Conservation (phyloP, 2,113 vertebrate species). For the Peromyscus polionotus region DNA sequence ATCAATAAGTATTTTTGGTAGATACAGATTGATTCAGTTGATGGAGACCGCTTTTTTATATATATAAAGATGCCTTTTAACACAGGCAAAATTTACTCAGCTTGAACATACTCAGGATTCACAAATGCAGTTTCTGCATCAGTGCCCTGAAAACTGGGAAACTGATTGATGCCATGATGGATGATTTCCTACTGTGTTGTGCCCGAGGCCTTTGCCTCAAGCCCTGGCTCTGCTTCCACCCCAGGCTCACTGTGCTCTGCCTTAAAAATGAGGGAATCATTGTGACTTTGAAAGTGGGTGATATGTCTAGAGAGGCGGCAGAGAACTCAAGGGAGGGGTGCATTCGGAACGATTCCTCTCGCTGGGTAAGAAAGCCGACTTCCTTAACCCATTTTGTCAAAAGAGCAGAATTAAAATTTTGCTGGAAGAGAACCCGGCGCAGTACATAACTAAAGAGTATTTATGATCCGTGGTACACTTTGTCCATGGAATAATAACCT, state of each 20-base stretch:
- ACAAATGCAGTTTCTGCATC: background rate
- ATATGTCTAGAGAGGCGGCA: background rate
- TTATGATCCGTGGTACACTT: constrained; percentile 24
- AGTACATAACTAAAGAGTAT: constrained; percentile 5
- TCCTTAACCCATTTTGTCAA: constrained; percentile 15
- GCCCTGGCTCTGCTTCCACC: background rate
- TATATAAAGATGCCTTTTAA: constrained; percentile 12
- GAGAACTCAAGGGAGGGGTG: background rate
- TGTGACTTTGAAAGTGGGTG: background rate
- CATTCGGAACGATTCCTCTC: background rate
- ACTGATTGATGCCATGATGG: background rate
- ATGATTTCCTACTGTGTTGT: background rate
- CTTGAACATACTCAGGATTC: constrained; percentile 13
- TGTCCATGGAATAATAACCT: constrained; percentile 31
- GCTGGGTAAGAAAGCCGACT: constrained; percentile 3
- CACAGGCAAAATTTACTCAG: background rate
- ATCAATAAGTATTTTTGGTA: background rate
- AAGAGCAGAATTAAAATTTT: constrained; percentile 45
- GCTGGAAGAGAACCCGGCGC: background rate
- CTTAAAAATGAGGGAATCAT: constrained; percentile 5
- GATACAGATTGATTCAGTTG: background rate
- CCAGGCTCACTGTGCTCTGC: background rate
- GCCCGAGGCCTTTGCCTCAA: background rate
- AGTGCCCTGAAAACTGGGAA: background rate
- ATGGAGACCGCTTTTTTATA: background rate